These are phyloP conservation scores for Idris sp. DNA, from an alignment of 1,140 invertebrate genomes.

Conservation along the genomic window DNA sequence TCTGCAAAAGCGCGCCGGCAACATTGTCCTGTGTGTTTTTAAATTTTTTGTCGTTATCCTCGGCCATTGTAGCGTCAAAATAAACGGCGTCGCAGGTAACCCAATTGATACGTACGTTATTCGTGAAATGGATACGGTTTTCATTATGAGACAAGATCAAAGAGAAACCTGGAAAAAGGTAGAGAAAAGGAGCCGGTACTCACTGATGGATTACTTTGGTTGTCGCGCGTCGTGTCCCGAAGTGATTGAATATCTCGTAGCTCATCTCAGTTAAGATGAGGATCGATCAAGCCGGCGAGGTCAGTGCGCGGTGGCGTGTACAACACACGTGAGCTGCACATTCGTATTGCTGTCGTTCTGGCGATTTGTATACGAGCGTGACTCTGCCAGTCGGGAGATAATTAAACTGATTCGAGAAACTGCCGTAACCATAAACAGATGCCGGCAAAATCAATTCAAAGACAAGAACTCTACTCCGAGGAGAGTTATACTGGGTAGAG, in stretches of 20 bases:
- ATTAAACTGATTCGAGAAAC: conserved; percentile 53
- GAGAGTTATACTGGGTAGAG: conserved; percentile 16
- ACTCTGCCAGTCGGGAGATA: conserved; percentile 36
- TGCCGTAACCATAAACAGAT: conserved; percentile 45
- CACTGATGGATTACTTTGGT: conserved; percentile 70
- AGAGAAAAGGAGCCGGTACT: conserved; percentile 39
- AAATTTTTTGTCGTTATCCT: conserved; percentile 14
- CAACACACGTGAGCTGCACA: conserved; percentile 24
- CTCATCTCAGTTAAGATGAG: conserved; percentile 71
- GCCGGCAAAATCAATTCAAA: conserved; percentile 50
- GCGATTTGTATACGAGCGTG: conserved; percentile 48
- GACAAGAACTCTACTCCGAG: conserved; percentile 34
- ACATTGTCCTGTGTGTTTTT: conserved; percentile 20
- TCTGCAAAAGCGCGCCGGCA: background rate
- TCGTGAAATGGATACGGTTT: conserved; percentile 52
- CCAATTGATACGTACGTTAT: conserved; percentile 54
- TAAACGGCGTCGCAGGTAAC: conserved; percentile 35
- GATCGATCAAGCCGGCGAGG: conserved; percentile 70
- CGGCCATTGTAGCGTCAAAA: conserved; percentile 10
- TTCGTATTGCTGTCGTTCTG: conserved; percentile 13
- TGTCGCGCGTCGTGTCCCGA: conserved; percentile 67
- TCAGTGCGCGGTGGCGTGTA: conserved; percentile 61
- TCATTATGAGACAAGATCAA: conserved; percentile 59
- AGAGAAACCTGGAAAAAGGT: conserved; percentile 52
- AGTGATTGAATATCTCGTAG: conserved; percentile 72